phyloP scores from a whole-genome alignment of 2,888 invertebrate species.

The Pandemis heparana region DNA sequence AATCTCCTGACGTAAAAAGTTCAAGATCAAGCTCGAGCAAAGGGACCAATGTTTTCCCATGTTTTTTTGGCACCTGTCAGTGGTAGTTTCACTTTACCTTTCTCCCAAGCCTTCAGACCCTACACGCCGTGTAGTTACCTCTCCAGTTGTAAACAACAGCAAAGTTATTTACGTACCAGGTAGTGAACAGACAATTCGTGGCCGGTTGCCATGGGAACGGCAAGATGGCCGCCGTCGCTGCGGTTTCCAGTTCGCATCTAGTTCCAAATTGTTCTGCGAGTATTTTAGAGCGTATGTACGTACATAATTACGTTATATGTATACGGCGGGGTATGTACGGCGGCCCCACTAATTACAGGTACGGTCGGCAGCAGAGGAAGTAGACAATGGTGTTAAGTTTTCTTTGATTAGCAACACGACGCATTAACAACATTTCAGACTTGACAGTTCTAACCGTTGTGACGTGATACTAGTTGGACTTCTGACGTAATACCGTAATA shows the following conservation, averaged over 20 bases:
- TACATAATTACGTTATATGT: slow-evolving; percentile 80
- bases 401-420: not conserved
- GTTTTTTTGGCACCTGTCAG: not conserved
- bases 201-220: slow-evolving; percentile 76
- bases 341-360: slow-evolving; percentile 80
- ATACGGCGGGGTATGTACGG: slow-evolving; percentile 75
- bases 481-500: no score
- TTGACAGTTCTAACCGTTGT: not conserved
- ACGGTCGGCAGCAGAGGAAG: slow-evolving; percentile 58
- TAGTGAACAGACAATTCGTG: slow-evolving; percentile 77
- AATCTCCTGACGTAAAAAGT: not conserved
- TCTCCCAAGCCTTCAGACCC: not conserved
- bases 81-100: not conserved
- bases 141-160: slow-evolving; percentile 62
- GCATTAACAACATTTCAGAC: no score
- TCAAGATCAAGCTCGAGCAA: not conserved
- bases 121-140: slow-evolving; percentile 37
- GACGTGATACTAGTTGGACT: no score
- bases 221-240: slow-evolving; percentile 83
- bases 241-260: slow-evolving; percentile 82
- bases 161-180: slow-evolving; percentile 79
- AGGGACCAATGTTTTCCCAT: not conserved
- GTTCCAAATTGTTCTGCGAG: slow-evolving; percentile 83
- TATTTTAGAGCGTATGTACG: slow-evolving; percentile 81
- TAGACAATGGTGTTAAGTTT: not conserved